These are phyloP conservation scores for Bombylius major DNA, from an alignment of 2,888 invertebrate species.

Conservation along the genomic window DNA sequence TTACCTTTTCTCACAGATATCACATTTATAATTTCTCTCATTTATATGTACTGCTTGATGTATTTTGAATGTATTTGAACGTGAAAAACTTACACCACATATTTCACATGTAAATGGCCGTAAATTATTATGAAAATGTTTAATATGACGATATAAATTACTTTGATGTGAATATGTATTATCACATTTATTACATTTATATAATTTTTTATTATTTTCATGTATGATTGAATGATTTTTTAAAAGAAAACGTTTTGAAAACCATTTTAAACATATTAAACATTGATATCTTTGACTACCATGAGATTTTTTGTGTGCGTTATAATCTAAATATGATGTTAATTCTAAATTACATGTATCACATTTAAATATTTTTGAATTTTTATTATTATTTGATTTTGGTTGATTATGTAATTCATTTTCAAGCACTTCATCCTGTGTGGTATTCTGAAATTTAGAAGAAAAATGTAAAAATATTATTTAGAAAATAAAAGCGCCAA, in stretches of 20 bases:
- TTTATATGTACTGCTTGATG: constrained; percentile 11
- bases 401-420: neutral
- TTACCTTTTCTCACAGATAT: constrained; percentile 13
- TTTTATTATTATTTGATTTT: neutral
- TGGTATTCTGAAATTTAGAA: no score
- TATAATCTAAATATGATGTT: constrained; percentile 4
- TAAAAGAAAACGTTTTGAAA: constrained; percentile 12
- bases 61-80: constrained; percentile 5
- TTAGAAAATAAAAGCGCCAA: no score
- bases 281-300: constrained; percentile 14
- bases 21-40: constrained; percentile 13
- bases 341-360: constrained; percentile 11
- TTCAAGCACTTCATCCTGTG: no score
- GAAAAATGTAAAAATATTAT: no score
- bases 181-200: constrained; percentile 9
- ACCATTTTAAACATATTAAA: constrained; percentile 11
- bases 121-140: constrained; percentile 13
- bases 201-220: neutral
- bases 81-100: constrained; percentile 12
- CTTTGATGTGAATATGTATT: constrained; percentile 13
- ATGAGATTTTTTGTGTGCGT: constrained; percentile 12
- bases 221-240: constrained; percentile 12
- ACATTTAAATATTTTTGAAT: constrained; percentile 6
- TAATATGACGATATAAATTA: constrained; percentile 15
- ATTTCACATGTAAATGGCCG: constrained; percentile 7